Evolutionary conservation across 2,888 invertebrate species (phyloP).

Genomic region (Melipona bicolor): DNA sequence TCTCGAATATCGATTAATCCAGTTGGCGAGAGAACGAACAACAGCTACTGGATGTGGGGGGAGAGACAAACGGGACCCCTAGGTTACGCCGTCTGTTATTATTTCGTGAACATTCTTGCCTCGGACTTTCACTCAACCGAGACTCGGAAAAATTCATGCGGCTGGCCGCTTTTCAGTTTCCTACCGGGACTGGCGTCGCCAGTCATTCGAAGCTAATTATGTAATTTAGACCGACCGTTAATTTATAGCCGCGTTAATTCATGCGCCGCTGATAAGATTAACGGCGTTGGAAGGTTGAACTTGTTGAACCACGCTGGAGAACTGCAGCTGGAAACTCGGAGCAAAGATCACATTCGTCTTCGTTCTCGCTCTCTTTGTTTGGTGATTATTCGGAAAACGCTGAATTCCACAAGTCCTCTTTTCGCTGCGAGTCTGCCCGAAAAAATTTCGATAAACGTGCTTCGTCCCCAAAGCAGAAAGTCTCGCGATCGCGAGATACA

Average conservation of each 20-base stretch:
- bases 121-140: conserved; percentile 42
- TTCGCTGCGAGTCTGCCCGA: background rate
- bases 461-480: conserved; percentile 14
- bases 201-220: conserved; percentile 39
- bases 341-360: background rate
- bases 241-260: conserved; percentile 26
- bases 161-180: background rate
- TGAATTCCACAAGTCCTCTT: background rate
- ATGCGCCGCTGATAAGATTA: conserved; percentile 24
- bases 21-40: conserved; percentile 34
- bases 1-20: conserved; percentile 61
- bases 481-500: conserved; percentile 23
- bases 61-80: conserved; percentile 52
- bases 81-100: conserved; percentile 39
- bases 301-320: conserved; percentile 6
- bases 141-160: conserved; percentile 41
- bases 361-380: no score
- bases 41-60: conserved; percentile 42
- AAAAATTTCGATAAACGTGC: conserved; percentile 9
- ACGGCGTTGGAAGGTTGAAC: background rate
- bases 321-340: background rate
- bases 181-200: background rate
- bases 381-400: background rate
- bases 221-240: conserved; percentile 26
- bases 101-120: conserved; percentile 36